These are phyloP conservation scores for Lamellibrachia columna DNA, from an alignment of 2,888 invertebrate species.

Conservation along the genomic window DNA sequence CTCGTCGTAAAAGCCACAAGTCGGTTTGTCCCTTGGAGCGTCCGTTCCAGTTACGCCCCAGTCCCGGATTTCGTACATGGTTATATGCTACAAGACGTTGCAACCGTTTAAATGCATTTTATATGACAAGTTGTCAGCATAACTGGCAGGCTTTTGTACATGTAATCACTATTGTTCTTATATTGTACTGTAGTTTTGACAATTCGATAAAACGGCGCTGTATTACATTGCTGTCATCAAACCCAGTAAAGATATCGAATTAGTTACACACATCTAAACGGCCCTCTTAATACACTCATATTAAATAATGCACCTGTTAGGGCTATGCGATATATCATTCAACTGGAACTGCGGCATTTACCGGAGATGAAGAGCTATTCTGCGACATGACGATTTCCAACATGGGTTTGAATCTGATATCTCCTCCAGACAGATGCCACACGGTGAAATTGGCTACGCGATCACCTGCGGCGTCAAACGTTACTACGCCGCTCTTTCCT, in stretches of 20 bases:
- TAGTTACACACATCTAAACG: background rate
- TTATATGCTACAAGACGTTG: slow-evolving; percentile 13
- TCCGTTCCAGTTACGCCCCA: slow-evolving; percentile 17
- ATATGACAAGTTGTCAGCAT: background rate
- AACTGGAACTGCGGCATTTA: background rate
- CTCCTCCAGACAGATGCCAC: slow-evolving; percentile 46
- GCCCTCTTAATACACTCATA: background rate
- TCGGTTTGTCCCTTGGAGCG: slow-evolving; percentile 18
- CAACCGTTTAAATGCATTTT: background rate
- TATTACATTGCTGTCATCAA: background rate
- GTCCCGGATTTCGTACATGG: background rate
- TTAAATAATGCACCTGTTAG: background rate
- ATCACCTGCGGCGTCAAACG: slow-evolving; percentile 53
- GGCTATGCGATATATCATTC: too few relatives aligned
- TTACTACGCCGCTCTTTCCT: slow-evolving; percentile 54
- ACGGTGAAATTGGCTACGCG: slow-evolving; percentile 53
- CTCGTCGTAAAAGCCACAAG: slow-evolving; percentile 19
- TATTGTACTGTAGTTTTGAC: background rate
- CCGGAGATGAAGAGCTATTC: background rate
- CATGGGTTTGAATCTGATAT: slow-evolving; percentile 20
- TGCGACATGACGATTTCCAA: background rate
- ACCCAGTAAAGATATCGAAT: background rate
- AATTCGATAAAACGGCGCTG: background rate
- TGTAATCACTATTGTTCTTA: background rate
- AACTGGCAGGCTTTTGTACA: background rate